A percentile compares a stretch with the other conserved stretches of the same genome.
phyloP scores from a whole-genome alignment of 2,113 vertebrate genomes.

The Eretmochelys imbricata region DNA sequence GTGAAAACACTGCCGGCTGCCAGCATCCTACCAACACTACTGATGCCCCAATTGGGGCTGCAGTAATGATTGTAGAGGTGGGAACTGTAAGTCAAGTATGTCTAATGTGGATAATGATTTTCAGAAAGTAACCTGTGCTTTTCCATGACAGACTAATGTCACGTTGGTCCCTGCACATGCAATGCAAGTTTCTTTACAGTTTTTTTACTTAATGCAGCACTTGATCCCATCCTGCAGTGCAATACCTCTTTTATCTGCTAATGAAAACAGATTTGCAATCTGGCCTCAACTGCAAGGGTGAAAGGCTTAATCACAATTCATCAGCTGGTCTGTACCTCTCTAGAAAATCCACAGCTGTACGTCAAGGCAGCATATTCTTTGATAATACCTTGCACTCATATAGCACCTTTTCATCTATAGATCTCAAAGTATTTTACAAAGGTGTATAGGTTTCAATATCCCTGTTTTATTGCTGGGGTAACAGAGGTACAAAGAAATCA shows the following conservation, averaged over 20 bases:
- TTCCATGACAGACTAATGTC: background rate
- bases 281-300: background rate
- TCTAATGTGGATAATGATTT: background rate
- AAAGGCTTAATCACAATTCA: background rate
- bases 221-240: background rate
- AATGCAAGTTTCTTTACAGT: background rate
- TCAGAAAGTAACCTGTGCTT: background rate
- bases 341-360: background rate
- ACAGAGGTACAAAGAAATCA: background rate
- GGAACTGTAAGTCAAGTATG: background rate
- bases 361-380: background rate
- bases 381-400: background rate
- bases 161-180: background rate
- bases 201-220: background rate
- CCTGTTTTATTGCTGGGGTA: background rate
- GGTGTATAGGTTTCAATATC: fast-evolving
- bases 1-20: background rate
- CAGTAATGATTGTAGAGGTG: background rate
- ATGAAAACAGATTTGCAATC: background rate
- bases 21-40: background rate
- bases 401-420: background rate
- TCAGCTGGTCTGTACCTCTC: background rate
- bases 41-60: background rate
- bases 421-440: background rate
- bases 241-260: background rate